Conservation (phyloP, 2,113 vertebrate species). For the Mus pahari region DNA sequence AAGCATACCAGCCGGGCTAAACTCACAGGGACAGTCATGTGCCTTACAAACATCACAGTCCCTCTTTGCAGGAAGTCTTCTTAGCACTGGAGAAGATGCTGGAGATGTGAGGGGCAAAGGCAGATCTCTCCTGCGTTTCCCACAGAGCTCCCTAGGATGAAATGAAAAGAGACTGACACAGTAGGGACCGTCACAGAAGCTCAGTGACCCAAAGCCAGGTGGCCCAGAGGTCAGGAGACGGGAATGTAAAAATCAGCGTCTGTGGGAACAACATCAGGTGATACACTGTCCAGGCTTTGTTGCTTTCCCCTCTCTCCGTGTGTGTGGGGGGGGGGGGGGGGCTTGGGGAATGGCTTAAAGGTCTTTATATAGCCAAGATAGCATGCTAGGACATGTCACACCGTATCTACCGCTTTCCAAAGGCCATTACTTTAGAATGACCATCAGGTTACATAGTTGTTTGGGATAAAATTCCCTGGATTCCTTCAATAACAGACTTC, state of each 20-base stretch:
- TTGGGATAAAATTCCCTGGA: neutral
- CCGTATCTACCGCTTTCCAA: no score
- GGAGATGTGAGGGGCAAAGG: neutral
- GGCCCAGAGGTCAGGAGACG: rapidly evolving
- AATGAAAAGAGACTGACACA: neutral
- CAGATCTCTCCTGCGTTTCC: neutral
- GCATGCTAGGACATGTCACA: neutral
- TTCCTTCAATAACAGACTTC: neutral
- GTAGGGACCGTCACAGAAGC: neutral
- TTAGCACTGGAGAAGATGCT: neutral
- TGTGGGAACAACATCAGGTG: neutral
- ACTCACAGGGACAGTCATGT: no score
- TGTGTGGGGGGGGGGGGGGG: no score
- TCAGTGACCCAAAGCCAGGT: neutral
- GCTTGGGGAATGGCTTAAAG: neutral
- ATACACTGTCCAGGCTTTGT: neutral
- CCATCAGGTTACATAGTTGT: neutral
- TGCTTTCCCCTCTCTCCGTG: neutral
- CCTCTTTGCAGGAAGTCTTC: neutral
- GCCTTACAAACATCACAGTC: neutral
- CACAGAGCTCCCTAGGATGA: neutral
- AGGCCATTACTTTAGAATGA: neutral
- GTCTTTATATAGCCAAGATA: neutral
- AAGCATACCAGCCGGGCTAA: neutral
- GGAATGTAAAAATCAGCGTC: neutral